Evolutionary conservation across 2,113 vertebrate species (phyloP).

Genomic region (Carlito syrichta): DNA sequence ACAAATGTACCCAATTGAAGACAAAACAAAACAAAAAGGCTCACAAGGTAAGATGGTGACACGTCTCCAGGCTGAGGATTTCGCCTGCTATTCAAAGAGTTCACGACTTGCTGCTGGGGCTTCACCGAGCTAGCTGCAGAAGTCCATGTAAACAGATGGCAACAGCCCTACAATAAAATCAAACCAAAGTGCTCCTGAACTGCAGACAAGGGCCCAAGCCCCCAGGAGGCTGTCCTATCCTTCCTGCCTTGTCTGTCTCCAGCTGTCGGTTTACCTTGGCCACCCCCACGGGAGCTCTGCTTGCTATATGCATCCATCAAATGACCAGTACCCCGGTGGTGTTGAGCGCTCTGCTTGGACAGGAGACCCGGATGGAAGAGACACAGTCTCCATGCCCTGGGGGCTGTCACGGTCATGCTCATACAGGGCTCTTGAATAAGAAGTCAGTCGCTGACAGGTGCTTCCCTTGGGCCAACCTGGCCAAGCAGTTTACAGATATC

Average conservation of each 20-base stretch:
- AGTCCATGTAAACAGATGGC: constrained; percentile 22
- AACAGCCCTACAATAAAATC: not conserved
- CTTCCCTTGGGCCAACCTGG: not conserved
- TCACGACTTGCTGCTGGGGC: not conserved
- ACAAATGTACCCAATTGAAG: constrained; percentile 58
- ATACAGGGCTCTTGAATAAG: not conserved
- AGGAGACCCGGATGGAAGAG: not conserved
- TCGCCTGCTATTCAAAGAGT: constrained; percentile 3
- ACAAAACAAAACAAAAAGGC: constrained; percentile 43
- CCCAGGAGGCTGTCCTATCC: not conserved
- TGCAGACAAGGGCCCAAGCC: not conserved
- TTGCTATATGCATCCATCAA: too few species aligned
- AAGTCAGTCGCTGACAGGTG: not conserved
- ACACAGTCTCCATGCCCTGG: not conserved
- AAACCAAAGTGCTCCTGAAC: constrained; percentile 22
- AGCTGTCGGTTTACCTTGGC: too few species aligned
- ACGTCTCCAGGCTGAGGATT: not conserved
- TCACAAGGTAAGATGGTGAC: constrained; percentile 6
- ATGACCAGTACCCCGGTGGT: not conserved
- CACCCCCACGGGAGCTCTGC: not conserved
- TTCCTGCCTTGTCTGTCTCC: not conserved
- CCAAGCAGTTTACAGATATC: not conserved
- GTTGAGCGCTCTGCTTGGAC: not conserved
- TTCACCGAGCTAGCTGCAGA: constrained; percentile 11
- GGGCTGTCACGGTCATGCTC: not conserved